Percentiles rank a stretch among this genome's conserved stretches.
Evolutionary conservation across 2,797 vertebrate genomes (phyloP).

Genomic region (Tympanoctomys barrerae): DNA sequence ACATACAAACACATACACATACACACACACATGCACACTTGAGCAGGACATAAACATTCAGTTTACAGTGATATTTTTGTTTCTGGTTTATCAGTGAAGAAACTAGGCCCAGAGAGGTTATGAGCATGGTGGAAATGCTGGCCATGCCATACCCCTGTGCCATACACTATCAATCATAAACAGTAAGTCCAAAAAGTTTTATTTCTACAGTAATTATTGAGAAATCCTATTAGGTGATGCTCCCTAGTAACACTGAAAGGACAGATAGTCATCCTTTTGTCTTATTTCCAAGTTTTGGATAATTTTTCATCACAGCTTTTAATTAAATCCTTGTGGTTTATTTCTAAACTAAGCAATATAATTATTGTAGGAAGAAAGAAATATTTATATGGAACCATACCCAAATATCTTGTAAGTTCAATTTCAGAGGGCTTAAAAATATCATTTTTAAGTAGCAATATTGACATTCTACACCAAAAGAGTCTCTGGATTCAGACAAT

Average conservation of each 20-base stretch:
- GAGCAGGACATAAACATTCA: not conserved
- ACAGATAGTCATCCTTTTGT: not conserved
- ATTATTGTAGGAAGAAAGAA: not conserved
- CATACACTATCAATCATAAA: not conserved
- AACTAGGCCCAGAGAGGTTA: not conserved
- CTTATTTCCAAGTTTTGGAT: not conserved
- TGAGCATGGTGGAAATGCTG: not conserved
- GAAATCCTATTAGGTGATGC: not conserved
- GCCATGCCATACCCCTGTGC: not conserved
- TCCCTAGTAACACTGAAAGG: not conserved
- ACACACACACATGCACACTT: not conserved
- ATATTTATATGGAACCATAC: not conserved
- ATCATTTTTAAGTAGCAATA: slow-evolving; percentile 11
- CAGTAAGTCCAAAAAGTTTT: not conserved
- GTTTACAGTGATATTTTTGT: not conserved
- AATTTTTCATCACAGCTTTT: not conserved
- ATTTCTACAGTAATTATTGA: not conserved
- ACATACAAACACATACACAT: too few relatives aligned
- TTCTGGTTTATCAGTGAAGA: slow-evolving; percentile 1
- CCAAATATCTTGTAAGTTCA: slow-evolving; percentile 30
- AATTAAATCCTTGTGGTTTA: not conserved
- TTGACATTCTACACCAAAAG: not conserved
- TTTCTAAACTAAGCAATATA: not conserved
- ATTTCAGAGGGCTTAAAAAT: not conserved
- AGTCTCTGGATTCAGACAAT: not conserved